phyloP scores from a whole-genome alignment of 2,797 vertebrate genomes.

The Rachycentron canadum region DNA sequence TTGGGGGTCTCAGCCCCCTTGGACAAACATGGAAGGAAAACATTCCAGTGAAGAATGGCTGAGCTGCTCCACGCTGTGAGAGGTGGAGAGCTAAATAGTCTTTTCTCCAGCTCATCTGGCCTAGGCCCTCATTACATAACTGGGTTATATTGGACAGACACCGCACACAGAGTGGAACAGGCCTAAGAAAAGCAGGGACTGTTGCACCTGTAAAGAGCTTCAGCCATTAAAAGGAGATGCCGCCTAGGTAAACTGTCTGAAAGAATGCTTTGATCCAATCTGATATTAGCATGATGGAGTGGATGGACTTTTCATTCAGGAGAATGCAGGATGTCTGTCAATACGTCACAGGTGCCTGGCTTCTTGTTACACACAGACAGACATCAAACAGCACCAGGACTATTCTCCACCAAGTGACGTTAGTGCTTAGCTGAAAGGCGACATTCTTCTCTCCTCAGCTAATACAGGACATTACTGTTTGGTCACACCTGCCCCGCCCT shows the following conservation, averaged over 20 bases:
- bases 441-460: constrained; percentile 70
- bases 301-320: constrained; percentile 1
- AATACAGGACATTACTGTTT: constrained; percentile 71
- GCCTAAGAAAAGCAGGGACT: constrained; percentile 50
- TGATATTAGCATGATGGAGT: constrained; percentile 8
- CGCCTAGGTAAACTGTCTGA: constrained; percentile 52
- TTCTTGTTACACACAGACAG: constrained; percentile 16
- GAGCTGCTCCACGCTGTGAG: constrained; percentile 62
- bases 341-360: constrained; percentile 21
- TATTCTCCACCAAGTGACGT: constrained; percentile 50
- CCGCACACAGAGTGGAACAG: constrained; percentile 45
- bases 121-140: constrained; percentile 74
- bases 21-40: constrained; percentile 69
- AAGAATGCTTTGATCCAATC: constrained; percentile 58
- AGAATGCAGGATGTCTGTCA: constrained; percentile 19
- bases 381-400: constrained; percentile 37
- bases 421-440: constrained; percentile 64
- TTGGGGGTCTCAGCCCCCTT: constrained; percentile 42
- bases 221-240: constrained; percentile 42
- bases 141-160: constrained; percentile 56
- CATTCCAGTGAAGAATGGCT: constrained; percentile 69
- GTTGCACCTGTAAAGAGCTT: constrained; percentile 35
- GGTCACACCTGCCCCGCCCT: constrained; percentile 74
- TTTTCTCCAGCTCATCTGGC: constrained; percentile 73
- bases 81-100: constrained; percentile 65